phyloP scores from a whole-genome alignment of 2,113 vertebrate genomes.

The Scartelaos histophorus region DNA sequence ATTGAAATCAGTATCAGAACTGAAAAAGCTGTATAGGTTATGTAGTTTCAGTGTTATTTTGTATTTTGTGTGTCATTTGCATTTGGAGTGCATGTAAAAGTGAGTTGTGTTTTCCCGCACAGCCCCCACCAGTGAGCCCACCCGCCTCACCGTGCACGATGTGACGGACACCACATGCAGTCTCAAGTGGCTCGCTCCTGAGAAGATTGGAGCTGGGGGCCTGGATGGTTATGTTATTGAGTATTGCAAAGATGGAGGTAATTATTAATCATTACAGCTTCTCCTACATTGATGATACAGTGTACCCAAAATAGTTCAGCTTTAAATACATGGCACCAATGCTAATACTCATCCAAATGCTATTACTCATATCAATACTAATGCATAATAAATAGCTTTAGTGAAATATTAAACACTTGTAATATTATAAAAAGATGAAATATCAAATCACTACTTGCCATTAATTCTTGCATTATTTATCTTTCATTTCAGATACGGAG shows the following conservation, averaged over 20 bases:
- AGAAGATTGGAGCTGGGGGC: slow-evolving; percentile 85
- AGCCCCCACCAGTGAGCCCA: slow-evolving; percentile 88
- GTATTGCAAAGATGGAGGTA: slow-evolving; percentile 89
- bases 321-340: not conserved
- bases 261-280: not conserved
- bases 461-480: slow-evolving; percentile 20
- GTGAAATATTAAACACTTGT: slow-evolving; percentile 8
- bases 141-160: slow-evolving; percentile 81
- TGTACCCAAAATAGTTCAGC: not conserved
- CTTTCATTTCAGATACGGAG: slow-evolving; percentile 75
- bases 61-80: not conserved
- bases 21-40: no score
- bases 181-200: slow-evolving; percentile 87
- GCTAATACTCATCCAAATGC: not conserved
- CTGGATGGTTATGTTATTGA: slow-evolving; percentile 89
- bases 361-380: slow-evolving; percentile 9
- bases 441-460: slow-evolving; percentile 3
- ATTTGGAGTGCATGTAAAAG: slow-evolving; percentile 6
- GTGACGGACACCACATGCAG: slow-evolving; percentile 85
- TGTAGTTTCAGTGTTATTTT: no score
- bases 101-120: slow-evolving; percentile 24
- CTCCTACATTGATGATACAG: not conserved
- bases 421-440: not conserved
- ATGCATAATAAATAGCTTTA: slow-evolving; percentile 9
- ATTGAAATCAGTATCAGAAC: no score